Evolutionary conservation across 1,140 invertebrate genomes (phyloP).

Genomic region (Drosophila funebris): DNA sequence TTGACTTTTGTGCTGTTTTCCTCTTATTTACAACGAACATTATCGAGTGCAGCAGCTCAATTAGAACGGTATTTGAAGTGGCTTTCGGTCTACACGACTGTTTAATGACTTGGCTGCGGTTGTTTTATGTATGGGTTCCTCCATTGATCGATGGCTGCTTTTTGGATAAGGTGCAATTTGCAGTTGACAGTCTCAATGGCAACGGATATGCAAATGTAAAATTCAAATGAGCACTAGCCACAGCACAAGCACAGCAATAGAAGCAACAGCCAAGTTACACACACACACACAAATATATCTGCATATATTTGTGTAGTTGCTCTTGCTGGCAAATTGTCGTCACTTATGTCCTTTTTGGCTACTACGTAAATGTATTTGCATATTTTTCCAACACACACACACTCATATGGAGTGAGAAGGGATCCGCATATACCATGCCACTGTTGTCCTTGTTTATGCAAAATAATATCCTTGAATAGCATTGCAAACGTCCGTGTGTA

Average conservation of each 20-base stretch:
- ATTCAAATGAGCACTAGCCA: slow-evolving; percentile 38
- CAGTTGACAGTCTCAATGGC: slow-evolving; percentile 15
- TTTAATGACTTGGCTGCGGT: slow-evolving; percentile 58
- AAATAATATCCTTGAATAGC: slow-evolving; percentile 54
- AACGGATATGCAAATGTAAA: slow-evolving; percentile 37
- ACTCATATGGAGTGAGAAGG: not conserved
- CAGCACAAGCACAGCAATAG: slow-evolving; percentile 6
- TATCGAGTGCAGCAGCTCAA: slow-evolving; percentile 56
- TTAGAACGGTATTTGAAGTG: slow-evolving; percentile 69
- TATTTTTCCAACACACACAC: slow-evolving; percentile 54
- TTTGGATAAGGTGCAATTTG: slow-evolving; percentile 29
- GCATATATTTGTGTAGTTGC: slow-evolving; percentile 35
- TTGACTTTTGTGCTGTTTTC: not conserved
- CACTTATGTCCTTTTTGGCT: slow-evolving; percentile 65
- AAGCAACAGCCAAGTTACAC: slow-evolving; percentile 2
- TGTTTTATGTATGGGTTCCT: slow-evolving; percentile 13
- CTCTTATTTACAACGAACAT: not conserved
- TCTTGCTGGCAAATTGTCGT: slow-evolving; percentile 70
- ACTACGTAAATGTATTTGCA: slow-evolving; percentile 69
- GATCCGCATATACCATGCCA: slow-evolving; percentile 7
- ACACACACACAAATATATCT: not conserved
- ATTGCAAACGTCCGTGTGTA: not conserved
- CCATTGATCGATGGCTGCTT: slow-evolving; percentile 49
- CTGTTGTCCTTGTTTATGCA: slow-evolving; percentile 46
- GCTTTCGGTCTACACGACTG: slow-evolving; percentile 14